Evolutionary conservation across 2,888 invertebrate genomes (phyloP).

Genomic region (Blastobasis adustella): DNA sequence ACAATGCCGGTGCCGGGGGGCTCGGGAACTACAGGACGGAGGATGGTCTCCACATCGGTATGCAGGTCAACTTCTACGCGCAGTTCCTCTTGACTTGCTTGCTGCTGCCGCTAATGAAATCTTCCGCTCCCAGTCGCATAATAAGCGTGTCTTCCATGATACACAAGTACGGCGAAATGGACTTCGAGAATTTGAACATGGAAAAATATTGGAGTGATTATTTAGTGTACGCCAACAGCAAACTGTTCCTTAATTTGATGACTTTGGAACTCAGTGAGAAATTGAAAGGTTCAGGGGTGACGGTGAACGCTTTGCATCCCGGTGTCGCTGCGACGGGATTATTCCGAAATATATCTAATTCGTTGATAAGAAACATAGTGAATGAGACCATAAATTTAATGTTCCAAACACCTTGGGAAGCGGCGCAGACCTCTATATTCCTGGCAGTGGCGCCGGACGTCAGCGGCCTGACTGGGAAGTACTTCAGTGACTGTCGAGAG

Average conservation of each 20-base stretch:
- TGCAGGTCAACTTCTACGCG: constrained; percentile 83
- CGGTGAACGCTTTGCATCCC: constrained; percentile 81
- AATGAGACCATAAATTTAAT: constrained; percentile 37
- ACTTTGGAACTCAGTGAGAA: constrained; percentile 75
- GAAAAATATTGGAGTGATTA: constrained; percentile 69
- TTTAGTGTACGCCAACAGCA: constrained; percentile 66
- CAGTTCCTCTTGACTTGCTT: constrained; percentile 83
- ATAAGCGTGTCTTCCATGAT: constrained; percentile 77
- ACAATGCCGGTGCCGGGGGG: constrained; percentile 74
- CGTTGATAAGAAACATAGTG: constrained; percentile 39
- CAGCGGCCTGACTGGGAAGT: constrained; percentile 76
- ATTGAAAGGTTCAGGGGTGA: constrained; percentile 77
- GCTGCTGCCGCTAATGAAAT: constrained; percentile 64
- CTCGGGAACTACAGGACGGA: constrained; percentile 69
- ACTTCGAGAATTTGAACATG: constrained; percentile 65
- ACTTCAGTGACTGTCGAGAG: constrained; percentile 76
- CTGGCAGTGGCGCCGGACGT: constrained; percentile 73
- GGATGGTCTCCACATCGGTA: constrained; percentile 80
- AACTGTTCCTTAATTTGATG: constrained; percentile 79
- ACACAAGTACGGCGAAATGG: constrained; percentile 64
- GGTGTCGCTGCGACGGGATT: constrained; percentile 80
- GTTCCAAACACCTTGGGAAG: constrained; percentile 77
- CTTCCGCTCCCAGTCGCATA: constrained; percentile 77
- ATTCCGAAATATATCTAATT: constrained; percentile 74
- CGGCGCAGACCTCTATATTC: constrained; percentile 79